Evolutionary conservation across 2,797 vertebrate species (phyloP), one percentile per base, ranked within the genome.

Genomic region (Austrolebias charrua): DNA sequence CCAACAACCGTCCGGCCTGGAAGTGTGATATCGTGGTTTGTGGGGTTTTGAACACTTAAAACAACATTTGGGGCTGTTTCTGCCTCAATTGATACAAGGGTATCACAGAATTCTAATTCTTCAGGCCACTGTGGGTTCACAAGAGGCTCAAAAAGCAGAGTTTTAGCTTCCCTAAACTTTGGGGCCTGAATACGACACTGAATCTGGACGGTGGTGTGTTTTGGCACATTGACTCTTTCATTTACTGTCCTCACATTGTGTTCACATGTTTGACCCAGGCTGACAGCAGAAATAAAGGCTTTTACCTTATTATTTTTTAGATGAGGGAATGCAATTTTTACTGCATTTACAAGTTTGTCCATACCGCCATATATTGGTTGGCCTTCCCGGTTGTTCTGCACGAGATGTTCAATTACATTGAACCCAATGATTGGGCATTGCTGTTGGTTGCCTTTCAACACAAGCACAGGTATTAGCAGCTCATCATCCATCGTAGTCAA

Each of bases 51-150:
- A 5, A 73, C 69, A 66, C 40, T 44, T 1, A 73, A 5, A 24
- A 24, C 24, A 66, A 19, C 6, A n/a, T 45, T 20, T 18, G 64
- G 47, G 5, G 16, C 1, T 4, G 6, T n/a, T 1, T 44, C 35
- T 35, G 31, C 19, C 11, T 67, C 45, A 4, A 55, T 33, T 19
- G 46, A 47, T 1, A 72, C 20, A 24, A 66, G 6, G 1, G 58
- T 61, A 11, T 75, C 55, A 13, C 6, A 63, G 2, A 76, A 62
- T 6, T 76, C 55, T 0, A 73, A 40, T 3, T 60, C 70, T 2
- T 76, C 70, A 2, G 75, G 50, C 64, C 73, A 73, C 14, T 74
- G 61, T 0, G 43, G 75, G 4, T 74, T 74, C 13, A 58, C 52
- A 45, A 54, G 19, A 18, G 64, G 55, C 11, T 74, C 45, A 46